Base-by-base conservation (phyloP, 2,113 vertebrate species). In the Vanacampus margaritifer region DNA sequence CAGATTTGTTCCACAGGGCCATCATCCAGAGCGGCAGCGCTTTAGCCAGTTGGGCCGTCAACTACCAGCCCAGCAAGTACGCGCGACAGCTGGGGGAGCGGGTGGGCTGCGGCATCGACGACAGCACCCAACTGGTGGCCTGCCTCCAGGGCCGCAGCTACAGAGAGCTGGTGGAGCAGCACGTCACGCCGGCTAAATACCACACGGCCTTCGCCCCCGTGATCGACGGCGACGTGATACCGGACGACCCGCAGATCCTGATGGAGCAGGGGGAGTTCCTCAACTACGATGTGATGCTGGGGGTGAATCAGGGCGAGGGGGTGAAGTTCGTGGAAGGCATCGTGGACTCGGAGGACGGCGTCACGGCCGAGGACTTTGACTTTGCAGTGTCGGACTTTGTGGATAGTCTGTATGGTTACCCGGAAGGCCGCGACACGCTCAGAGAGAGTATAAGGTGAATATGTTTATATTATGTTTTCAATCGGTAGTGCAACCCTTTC, bases 211-310 rank as follows among this genome's bases (percentile, higher is more conserved):
- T 99, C 76, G 97, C 95, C n/a, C 97, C 97, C 0, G 96, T 98
- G 78, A 96, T 99, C 63, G 97, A 99, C 66, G 97, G 97, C 0
- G 97, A 99, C 0, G 96, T 99, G 63, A 96, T 99, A 82, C 97
- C 97, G 0, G 97, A 99, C 26, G 96, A 99, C 91, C 96, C 97
- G 0, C 97, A 99, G 92, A 98, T 99, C 81, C 91, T 99, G 56
- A 99, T 99, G 97, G 97, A 99, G 82, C 96, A 99, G 82, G 97
- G 97, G 3, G 97, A 99, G 90, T 99, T 99, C 88, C 94, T 99
- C 61, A 99, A 99, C 86, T 99, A 99, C 6, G 97, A 99, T 78
- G 95, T 99, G 87, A 96, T 99, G 96, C 91, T 99, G 51, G 97
- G 97, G 0, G 95, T 99, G 46, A 98, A 98, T 84, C 97, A 98